These are phyloP conservation scores for Lasioglossum pauxillum DNA, from an alignment of 2,888 invertebrate genomes.

Conservation along the genomic window DNA sequence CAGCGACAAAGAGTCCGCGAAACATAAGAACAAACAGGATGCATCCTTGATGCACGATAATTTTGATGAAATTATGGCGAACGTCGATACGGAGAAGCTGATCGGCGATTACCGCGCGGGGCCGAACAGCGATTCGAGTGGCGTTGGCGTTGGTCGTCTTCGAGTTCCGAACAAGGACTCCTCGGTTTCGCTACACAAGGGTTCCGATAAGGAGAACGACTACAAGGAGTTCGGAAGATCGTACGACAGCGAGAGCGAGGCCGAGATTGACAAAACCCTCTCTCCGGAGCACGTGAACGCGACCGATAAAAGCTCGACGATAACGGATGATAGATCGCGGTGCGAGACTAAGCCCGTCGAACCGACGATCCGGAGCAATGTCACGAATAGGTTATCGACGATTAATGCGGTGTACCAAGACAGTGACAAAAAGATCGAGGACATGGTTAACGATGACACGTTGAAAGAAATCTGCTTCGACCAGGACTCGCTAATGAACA, in stretches of 20 bases:
- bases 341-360: neutral
- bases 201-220: conserved; percentile 43
- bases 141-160: neutral
- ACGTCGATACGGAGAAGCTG: conserved; percentile 44
- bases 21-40: neutral
- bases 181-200: neutral
- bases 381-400: neutral
- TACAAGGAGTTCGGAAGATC: neutral
- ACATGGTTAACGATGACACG: neutral
- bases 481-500: conserved; percentile 67
- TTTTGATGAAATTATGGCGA: conserved; percentile 60
- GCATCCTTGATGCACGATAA: conserved; percentile 44
- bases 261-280: neutral
- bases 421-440: neutral
- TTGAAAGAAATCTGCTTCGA: conserved; percentile 32
- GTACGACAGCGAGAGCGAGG: neutral
- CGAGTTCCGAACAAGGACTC: neutral
- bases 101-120: neutral
- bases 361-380: neutral
- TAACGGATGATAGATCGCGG: neutral
- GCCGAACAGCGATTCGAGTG: neutral
- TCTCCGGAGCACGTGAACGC: neutral
- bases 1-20: neutral
- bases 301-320: neutral
- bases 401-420: neutral